Base-by-base conservation (phyloP, 2,113 vertebrate genomes). In the Cichladusa arquata region DNA sequence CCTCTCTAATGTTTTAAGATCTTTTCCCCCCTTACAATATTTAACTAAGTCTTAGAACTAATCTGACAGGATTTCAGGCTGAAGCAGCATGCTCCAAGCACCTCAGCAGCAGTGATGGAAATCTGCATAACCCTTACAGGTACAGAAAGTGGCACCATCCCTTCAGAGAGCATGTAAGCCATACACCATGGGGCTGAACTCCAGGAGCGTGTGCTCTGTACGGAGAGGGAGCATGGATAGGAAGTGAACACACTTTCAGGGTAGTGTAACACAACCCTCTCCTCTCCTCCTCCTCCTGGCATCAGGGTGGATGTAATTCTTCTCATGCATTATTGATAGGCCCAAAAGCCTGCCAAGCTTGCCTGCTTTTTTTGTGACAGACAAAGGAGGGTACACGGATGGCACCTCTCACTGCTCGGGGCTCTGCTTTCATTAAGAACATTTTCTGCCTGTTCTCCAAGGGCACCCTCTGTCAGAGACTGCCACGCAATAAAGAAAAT, bases 251-350 rank as follows among this genome's bases (percentile, higher is more conserved):
- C 64, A 88, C 92, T 96, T 89, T 93, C 76, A 81, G 95, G 92
- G 54, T 61, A 67, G 51, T 50, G 83, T 94, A 96, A 88, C 83
- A 88, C 77, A 84, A 70, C 65, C 81, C 72, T 83, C 84, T 91
- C 64, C 92, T 88, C 62, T 89, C 84, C 66, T 2, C 81, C 69
- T 93, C 95, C 92, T 96, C 86, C 95, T 96, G 95, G 97, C 96
- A 98, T 94, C 95, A 92, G 96, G 96, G 86, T 93, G 96, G 97
- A 98, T 96, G 86, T 95, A 96, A 95, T 96, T 92, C 96, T 97
- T 86, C 80, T 94, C 97, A 98, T 98, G 95, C 92, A 98, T 98
- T 98, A 98, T 98, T 98, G 97, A 98, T 98, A 96, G 97, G 92
- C 91, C 94, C 97, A 97, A 97, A 96, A 97, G 98, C 96, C 96